Evolutionary conservation across 2,888 invertebrate genomes (phyloP).

Genomic region (Polydrusus cervinus): DNA sequence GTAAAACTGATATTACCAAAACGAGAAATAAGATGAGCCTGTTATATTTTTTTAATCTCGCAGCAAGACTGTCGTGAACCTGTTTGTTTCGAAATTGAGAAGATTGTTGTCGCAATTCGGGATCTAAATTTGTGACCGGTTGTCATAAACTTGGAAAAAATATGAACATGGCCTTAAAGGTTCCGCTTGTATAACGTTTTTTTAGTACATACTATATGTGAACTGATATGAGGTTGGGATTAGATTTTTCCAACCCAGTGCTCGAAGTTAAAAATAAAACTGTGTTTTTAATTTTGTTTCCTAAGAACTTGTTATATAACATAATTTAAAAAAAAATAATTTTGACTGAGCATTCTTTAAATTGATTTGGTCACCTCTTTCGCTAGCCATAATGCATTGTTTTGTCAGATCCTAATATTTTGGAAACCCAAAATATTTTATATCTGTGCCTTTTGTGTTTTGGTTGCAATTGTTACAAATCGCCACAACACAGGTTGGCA

Average conservation of each 20-base stretch:
- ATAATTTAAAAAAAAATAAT: no score
- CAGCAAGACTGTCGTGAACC: constrained; percentile 44
- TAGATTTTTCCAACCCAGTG: not conserved
- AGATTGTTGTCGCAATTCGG: constrained; percentile 44
- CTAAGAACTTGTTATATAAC: no score
- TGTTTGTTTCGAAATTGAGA: constrained; percentile 52
- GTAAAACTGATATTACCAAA: constrained; percentile 48
- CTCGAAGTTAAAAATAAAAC: not conserved
- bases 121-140: constrained; percentile 47
- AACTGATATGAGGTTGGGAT: not conserved
- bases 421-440: no score
- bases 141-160: constrained; percentile 42
- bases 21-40: constrained; percentile 47
- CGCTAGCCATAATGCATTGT: no score
- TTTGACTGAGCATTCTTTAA: no score
- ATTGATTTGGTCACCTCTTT: no score
- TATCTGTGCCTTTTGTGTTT: no score
- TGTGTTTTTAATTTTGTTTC: no score
- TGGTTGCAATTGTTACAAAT: no score
- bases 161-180: constrained; percentile 24
- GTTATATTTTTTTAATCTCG: constrained; percentile 50
- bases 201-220: not conserved
- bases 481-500: no score
- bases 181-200: not conserved
- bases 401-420: no score